phyloP scores from a whole-genome alignment of 2,797 vertebrate genomes.

The Poeciliopsis paucimaculata region DNA sequence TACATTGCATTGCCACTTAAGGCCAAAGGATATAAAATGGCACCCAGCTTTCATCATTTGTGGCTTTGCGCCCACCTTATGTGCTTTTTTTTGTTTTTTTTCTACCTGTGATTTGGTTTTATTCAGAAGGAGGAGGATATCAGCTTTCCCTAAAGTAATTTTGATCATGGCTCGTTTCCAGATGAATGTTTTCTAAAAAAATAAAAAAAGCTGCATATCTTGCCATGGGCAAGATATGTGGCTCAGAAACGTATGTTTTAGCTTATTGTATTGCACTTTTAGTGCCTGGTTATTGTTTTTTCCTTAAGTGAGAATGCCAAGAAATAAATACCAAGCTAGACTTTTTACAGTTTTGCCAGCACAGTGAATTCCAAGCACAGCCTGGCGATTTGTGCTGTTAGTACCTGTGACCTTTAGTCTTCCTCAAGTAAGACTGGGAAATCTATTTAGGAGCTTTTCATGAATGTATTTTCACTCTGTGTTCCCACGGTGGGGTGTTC shows the following conservation, averaged over 20 bases:
- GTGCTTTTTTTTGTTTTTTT: background rate
- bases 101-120: constrained; percentile 22
- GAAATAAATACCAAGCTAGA: constrained; percentile 43
- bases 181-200: constrained; percentile 26
- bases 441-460: constrained; percentile 41
- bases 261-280: constrained; percentile 40
- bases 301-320: constrained; percentile 45
- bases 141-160: constrained; percentile 46
- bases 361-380: constrained; percentile 42
- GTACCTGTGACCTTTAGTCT: constrained; percentile 26
- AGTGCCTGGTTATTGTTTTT: constrained; percentile 49
- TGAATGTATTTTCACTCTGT: constrained; percentile 52
- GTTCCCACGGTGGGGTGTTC: constrained; percentile 66
- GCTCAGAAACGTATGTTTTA: constrained; percentile 48
- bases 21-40: constrained; percentile 17
- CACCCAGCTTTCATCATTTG: constrained; percentile 38
- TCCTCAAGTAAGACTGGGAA: constrained; percentile 10
- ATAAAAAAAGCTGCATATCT: background rate
- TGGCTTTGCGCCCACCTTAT: constrained; percentile 28
- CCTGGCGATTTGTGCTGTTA: constrained; percentile 30
- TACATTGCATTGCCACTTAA: background rate
- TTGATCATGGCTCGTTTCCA: constrained; percentile 20
- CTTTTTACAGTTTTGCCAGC: constrained; percentile 42
- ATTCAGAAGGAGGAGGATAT: constrained; percentile 17
- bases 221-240: constrained; percentile 30